Evolutionary conservation across 1,140 invertebrate species (phyloP).

Genomic region (Dendroctonus ponderosae): DNA sequence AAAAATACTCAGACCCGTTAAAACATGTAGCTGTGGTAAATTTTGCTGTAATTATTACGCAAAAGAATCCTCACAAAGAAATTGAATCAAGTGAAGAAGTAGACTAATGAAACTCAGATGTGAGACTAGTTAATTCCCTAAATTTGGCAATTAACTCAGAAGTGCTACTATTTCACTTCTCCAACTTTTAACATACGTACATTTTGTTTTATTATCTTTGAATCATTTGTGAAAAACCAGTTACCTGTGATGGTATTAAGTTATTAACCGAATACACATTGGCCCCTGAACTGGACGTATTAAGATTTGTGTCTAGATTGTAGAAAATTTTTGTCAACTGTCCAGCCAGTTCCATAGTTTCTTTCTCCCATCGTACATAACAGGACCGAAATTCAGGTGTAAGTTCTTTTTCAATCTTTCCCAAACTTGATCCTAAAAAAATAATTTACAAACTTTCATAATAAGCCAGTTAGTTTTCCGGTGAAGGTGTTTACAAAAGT

Average conservation of each 20-base stretch:
- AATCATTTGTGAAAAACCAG: neutral
- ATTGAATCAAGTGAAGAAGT: too few relatives aligned
- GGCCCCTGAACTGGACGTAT: slow-evolving; percentile 25
- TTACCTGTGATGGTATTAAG: slow-evolving; percentile 37
- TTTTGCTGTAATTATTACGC: too few relatives aligned
- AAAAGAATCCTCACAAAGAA: too few relatives aligned
- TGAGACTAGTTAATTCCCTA: too few relatives aligned
- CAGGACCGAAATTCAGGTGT: slow-evolving; percentile 45
- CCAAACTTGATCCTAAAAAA: slow-evolving; percentile 38
- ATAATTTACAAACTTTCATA: neutral
- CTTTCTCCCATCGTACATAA: slow-evolving; percentile 47
- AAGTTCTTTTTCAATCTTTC: slow-evolving; percentile 46
- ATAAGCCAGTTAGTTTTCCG: too few relatives aligned
- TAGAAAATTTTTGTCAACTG: slow-evolving; percentile 47
- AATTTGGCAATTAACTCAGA: too few relatives aligned
- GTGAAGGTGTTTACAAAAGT: neutral
- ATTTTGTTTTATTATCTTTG: too few relatives aligned
- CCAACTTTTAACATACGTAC: too few relatives aligned
- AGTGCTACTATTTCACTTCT: too few relatives aligned
- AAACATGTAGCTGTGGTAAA: too few relatives aligned
- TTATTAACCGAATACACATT: slow-evolving; percentile 37
- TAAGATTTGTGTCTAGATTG: slow-evolving; percentile 46
- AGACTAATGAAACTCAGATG: too few relatives aligned
- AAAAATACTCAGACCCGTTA: too few relatives aligned
- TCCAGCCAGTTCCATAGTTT: slow-evolving; percentile 44